phyloP scores from a whole-genome alignment of 2,113 vertebrate genomes.

The Bucco capensis region DNA sequence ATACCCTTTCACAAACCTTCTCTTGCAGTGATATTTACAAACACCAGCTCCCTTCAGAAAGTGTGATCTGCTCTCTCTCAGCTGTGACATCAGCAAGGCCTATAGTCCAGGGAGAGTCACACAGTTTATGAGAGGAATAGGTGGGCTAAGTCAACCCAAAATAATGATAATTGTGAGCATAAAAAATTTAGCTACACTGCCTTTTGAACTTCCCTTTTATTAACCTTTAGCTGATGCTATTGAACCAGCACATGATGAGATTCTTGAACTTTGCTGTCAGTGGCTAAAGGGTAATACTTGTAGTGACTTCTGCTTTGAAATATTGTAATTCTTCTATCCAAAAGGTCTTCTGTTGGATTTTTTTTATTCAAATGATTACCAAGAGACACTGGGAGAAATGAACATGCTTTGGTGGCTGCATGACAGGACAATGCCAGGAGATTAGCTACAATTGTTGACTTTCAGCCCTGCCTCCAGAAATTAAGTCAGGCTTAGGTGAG shows the following conservation, averaged over 20 bases:
- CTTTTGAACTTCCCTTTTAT: constrained; percentile 64
- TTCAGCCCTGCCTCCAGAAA: neutral
- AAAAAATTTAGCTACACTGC: constrained; percentile 35
- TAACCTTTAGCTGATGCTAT: constrained; percentile 70
- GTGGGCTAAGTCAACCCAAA: neutral
- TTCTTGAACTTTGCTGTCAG: constrained; percentile 67
- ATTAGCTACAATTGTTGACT: neutral
- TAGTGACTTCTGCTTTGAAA: constrained; percentile 57
- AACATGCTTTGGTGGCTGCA: neutral
- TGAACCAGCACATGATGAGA: constrained; percentile 47
- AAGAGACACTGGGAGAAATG: neutral
- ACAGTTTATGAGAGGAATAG: neutral
- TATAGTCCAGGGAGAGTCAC: neutral
- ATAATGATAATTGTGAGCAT: neutral
- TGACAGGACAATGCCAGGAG: neutral
- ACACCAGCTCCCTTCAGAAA: neutral
- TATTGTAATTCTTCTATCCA: neutral
- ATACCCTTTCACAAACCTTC: neutral
- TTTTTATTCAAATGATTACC: neutral
- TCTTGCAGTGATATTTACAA: neutral
- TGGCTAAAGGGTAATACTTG: constrained; percentile 68
- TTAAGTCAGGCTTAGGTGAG: neutral
- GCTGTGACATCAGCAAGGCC: neutral
- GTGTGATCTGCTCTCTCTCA: neutral
- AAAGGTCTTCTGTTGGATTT: constrained; percentile 56